Evolutionary conservation across 2,797 vertebrate genomes (phyloP).

Genomic region (Kryptolebias ocellatus): DNA sequence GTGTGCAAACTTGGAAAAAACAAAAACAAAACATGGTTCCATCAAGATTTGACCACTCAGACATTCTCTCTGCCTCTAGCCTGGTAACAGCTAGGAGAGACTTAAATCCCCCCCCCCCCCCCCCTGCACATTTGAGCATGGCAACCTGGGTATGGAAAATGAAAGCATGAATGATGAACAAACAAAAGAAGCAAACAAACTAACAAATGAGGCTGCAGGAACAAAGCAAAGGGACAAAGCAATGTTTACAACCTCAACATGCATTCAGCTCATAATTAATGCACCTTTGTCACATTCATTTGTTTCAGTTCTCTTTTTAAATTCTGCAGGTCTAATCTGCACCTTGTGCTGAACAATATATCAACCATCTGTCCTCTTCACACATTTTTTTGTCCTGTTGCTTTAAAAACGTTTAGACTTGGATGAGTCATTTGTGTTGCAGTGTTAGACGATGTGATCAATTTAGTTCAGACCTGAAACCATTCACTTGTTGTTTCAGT

Average conservation of each 20-base stretch:
- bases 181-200: too few relatives aligned
- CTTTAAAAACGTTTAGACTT: neutral
- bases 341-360: neutral
- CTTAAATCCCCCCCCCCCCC: too few relatives aligned
- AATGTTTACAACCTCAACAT: neutral
- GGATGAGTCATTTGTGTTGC: neutral
- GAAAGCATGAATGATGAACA: neutral
- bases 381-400: neutral
- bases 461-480: conserved; percentile 23
- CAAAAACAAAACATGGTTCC: too few relatives aligned
- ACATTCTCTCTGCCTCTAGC: too few relatives aligned
- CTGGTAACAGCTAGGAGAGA: too few relatives aligned
- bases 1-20: too few relatives aligned
- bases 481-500: conserved; percentile 20
- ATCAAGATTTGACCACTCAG: too few relatives aligned
- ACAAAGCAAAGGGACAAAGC: neutral
- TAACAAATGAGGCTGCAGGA: neutral
- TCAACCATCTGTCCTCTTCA: neutral
- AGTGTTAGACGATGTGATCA: conserved; percentile 15
- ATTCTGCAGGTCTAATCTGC: neutral
- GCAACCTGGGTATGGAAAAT: neutral
- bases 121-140: too few relatives aligned
- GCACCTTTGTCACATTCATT: neutral
- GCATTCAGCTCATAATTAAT: too few relatives aligned
- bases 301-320: neutral